phyloP scores from a whole-genome alignment of 2,888 invertebrate species.

The Agrochola lychnidis region DNA sequence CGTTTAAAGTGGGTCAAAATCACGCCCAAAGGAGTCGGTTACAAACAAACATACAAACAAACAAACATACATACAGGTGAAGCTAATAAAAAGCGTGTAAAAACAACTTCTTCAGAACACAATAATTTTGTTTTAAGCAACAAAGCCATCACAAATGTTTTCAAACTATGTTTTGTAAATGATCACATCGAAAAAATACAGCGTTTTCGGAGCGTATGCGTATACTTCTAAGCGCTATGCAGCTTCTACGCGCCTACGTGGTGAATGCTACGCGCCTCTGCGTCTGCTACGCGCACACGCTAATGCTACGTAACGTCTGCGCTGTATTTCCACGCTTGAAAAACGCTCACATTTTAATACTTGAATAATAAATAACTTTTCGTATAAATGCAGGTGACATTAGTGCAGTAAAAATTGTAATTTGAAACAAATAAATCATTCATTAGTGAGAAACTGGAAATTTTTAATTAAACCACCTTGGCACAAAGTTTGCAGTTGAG shows the following conservation, averaged over 20 bases:
- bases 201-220: background rate
- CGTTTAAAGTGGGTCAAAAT: too few species aligned
- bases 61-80: too few species aligned
- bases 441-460: slow-evolving; percentile 2
- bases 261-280: background rate
- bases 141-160: background rate
- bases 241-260: background rate
- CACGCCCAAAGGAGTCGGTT: too few species aligned
- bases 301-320: background rate
- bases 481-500: too few species aligned
- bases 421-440: background rate
- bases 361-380: background rate
- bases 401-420: background rate
- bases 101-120: background rate
- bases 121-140: background rate
- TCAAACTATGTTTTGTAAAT: background rate
- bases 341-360: background rate
- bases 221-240: background rate
- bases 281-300: background rate
- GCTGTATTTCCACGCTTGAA: background rate
- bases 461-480: background rate
- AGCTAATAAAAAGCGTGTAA: too few species aligned
- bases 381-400: background rate
- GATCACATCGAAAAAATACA: background rate
- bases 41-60: too few species aligned